Evolutionary conservation across 2,797 vertebrate species (phyloP), one percentile per base, ranked within the genome.

Genomic region (Enteromius mattozi): DNA sequence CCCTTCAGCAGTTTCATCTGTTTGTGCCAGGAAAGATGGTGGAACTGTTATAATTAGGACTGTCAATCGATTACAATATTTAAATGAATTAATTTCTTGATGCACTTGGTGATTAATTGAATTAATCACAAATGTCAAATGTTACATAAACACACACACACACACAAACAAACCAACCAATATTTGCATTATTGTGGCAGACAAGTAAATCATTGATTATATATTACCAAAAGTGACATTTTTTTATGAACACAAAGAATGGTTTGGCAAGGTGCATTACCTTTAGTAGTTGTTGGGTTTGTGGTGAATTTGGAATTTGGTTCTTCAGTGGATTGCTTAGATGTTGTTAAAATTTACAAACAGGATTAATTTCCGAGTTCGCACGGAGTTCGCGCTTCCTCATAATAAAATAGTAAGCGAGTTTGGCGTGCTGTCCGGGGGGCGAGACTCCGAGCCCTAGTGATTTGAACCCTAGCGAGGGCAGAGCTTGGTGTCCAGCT

Each of bases 61-160:
- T 54, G 72, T n/a, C 49, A 54, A 54, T 75, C 17, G 47, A 54
- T 75, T 54, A 35, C 54, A 54, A 75, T 54, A 35, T 54, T 75
- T 54, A n/a, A 75, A 19, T 75, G 30, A 75, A 54, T 54, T 7
- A 54, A 35, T 72, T 49, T 35, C 33, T 33, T 54, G 19, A 75
- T 54, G 21, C 47, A 12, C 10, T 54, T 54, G 3, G 17, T 7
- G 21, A 35, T 4, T 75, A 14, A 54, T 54, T n/a, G 19, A 54
- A 35, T 54, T 7, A 35, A 75, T 75, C 47, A 51, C 27, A 75
- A 0, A 21, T 19, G 24, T 70, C 12, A n/a, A 70, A 70, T 0
- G 4, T 33, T 49, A 54, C 21, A 54, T 30, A 51, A 12, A 27
- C 7, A 49, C 27, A 30, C 10, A 59, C n/a, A 59, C 54, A 59